Evolutionary conservation across 2,113 vertebrate species (phyloP), one percentile per base, ranked within the genome.

Genomic region (Herpetotheres cachinnans): DNA sequence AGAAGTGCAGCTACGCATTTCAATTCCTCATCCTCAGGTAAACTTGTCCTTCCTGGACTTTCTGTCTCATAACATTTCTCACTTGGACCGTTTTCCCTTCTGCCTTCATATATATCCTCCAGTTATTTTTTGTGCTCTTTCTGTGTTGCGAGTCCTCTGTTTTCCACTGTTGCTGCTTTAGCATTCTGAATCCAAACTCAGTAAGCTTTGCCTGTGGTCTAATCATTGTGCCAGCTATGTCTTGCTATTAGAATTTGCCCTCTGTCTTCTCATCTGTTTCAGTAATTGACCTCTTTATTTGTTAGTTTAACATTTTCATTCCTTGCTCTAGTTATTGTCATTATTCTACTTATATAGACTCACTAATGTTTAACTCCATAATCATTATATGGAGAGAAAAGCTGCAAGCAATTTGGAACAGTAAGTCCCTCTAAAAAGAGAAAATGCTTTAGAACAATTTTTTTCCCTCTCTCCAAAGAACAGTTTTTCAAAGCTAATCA

Each of bases 221-320:
- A 74, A 74, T 95, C 86, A 88, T 62, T 59, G 94, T 67, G 61
- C 59, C 82, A 82, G 40, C 69, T 94, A 95, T 82, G 63, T 66
- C 95, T 98, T 90, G 34, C 74, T 96, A 63, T 86, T 69, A 90
- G 58, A 90, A 86, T 94, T 89, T 84, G 42, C 87, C 72, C 86
- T 96, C 71, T 92, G 34, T 94, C 56, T 91, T 85, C 86, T 88
- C 91, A 95, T 97, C 89, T 92, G 56, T 86, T 97, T 96, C 65
- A 95, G 89, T 91, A 91, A 94, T 50, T 78, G 82, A 96, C 84
- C 78, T 83, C 88, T 97, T 97, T 86, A 81, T 96, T 95, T 95
- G 89, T 94, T 97, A 88, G 82, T 79, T 97, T 92, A 91, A 96
- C 61, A 86, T 82, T 93, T 97, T 96, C 77, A 80, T 94, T 95